phyloP scores from a whole-genome alignment of 2,797 vertebrate genomes.

The Aldrovandia affinis region DNA sequence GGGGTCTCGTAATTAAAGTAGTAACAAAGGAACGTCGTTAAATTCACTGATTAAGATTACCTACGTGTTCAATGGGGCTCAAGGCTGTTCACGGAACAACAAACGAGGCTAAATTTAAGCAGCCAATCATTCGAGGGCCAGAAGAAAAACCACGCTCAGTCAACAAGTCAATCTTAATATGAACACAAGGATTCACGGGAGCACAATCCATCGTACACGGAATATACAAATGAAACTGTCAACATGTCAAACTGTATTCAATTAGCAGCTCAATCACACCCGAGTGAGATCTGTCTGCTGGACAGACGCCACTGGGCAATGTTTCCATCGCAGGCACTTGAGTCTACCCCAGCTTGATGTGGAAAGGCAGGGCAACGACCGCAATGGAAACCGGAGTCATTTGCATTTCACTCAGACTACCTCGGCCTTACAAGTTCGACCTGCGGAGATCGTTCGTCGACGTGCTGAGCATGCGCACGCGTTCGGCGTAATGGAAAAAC shows the following conservation, averaged over 20 bases:
- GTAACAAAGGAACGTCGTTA: background rate
- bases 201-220: background rate
- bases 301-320: conserved; percentile 11
- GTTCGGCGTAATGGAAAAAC: background rate
- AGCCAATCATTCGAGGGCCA: background rate
- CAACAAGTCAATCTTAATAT: background rate
- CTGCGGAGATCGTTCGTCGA: background rate
- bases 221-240: background rate
- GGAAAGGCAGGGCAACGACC: conserved; percentile 8
- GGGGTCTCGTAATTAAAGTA: background rate
- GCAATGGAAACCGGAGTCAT: background rate
- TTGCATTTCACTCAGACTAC: background rate
- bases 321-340: background rate
- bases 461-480: background rate
- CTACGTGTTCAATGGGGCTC: background rate
- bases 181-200: background rate
- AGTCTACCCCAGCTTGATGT: background rate
- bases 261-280: background rate
- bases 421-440: background rate
- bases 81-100: background rate
- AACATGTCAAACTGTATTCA: background rate
- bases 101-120: background rate
- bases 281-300: background rate
- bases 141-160: background rate
- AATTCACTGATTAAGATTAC: background rate